Percentiles rank a stretch among this genome's conserved stretches.
These are phyloP conservation scores for Cheiracanthium punctorium DNA, from an alignment of 2,888 invertebrate species.

Conservation along the genomic window DNA sequence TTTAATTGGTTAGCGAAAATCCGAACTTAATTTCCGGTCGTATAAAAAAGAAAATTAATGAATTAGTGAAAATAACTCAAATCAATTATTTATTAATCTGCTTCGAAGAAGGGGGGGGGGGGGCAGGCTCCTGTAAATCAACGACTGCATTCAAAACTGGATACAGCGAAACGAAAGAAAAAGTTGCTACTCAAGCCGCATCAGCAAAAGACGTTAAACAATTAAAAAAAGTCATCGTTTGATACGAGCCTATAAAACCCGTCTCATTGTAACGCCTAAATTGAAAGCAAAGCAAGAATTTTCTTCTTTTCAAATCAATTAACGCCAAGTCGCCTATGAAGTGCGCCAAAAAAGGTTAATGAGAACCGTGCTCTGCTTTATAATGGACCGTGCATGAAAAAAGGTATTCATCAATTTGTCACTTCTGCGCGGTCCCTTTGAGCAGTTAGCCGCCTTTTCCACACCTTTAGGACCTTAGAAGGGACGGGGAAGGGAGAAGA, in stretches of 20 bases:
- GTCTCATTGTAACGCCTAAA: not conserved
- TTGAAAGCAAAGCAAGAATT: conserved; percentile 19
- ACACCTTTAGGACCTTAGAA: conserved; percentile 14
- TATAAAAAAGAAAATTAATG: too few relatives aligned
- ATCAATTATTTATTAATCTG: too few relatives aligned
- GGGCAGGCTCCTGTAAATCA: not conserved
- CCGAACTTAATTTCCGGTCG: too few relatives aligned
- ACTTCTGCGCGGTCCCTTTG: conserved; percentile 42
- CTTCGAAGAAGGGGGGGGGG: too few relatives aligned
- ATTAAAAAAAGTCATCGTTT: not conserved
- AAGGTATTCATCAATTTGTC: conserved; percentile 63
- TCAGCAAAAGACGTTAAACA: not conserved
- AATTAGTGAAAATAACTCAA: too few relatives aligned
- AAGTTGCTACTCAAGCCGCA: not conserved
- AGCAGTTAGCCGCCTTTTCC: conserved; percentile 58
- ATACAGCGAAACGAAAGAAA: not conserved
- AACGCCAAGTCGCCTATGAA: conserved; percentile 29
- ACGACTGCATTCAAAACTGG: not conserved
- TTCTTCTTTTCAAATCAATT: conserved; percentile 56
- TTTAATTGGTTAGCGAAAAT: too few relatives aligned
- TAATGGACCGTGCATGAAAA: conserved; percentile 30
- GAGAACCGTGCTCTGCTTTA: conserved; percentile 36
- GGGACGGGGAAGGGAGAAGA: not conserved
- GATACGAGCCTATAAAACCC: not conserved
- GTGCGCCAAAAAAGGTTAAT: conserved; percentile 37